Conservation (phyloP, 2,797 vertebrate species). For the Danionella dracula region DNA sequence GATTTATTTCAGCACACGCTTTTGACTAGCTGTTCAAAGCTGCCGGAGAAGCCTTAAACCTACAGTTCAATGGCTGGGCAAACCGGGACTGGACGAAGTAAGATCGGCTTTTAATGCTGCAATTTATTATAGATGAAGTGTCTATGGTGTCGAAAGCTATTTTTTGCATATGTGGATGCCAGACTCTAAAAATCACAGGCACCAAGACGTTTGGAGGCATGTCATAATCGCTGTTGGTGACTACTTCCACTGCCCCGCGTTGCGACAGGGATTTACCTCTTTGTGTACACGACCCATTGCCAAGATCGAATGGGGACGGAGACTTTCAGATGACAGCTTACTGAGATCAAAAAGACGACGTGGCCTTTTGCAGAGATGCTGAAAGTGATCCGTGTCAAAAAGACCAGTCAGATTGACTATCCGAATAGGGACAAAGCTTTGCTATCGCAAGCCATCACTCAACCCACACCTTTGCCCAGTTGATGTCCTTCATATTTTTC, state of each 20-base stretch:
- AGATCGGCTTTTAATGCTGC: background rate
- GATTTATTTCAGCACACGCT: slow-evolving; percentile 27
- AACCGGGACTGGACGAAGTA: background rate
- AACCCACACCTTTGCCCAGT: background rate
- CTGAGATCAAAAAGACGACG: background rate
- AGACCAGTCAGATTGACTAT: background rate
- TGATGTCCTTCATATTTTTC: background rate
- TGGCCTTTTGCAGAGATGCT: background rate
- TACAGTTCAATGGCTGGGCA: background rate
- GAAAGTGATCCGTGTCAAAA: background rate
- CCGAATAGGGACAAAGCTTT: background rate
- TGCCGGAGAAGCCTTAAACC: background rate
- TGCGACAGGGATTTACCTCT: background rate
- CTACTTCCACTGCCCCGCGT: background rate
- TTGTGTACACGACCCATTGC: background rate
- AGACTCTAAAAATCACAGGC: background rate
- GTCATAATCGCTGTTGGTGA: background rate
- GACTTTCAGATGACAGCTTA: background rate
- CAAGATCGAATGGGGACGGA: background rate
- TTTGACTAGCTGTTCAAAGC: background rate
- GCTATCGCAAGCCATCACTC: background rate
- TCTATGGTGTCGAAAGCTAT: background rate
- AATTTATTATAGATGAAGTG: background rate
- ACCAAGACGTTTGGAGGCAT: background rate
- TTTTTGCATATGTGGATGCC: background rate